Conservation (phyloP, 2,113 vertebrate species). For the Austrofundulus limnaeus region DNA sequence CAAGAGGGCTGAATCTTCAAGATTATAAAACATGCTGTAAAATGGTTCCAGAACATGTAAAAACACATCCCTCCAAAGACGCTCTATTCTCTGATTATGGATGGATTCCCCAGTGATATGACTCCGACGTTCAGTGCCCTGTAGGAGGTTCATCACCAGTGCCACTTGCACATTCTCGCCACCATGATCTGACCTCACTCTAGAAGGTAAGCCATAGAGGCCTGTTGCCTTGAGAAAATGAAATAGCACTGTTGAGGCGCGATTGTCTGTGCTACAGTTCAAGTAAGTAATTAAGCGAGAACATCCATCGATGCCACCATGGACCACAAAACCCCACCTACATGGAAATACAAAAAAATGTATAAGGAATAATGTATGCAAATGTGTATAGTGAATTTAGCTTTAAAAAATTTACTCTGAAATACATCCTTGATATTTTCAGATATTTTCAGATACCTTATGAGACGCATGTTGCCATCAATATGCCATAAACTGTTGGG, state of each 20-base stretch:
- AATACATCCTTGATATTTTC: neutral
- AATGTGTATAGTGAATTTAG: neutral
- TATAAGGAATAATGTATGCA: too few species aligned
- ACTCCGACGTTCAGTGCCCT: neutral
- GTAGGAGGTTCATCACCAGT: neutral
- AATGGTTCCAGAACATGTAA: too few species aligned
- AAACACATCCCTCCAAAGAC: neutral
- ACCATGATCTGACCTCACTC: conserved; percentile 2
- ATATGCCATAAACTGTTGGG: conserved; percentile 5
- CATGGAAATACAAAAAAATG: neutral
- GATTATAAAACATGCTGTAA: too few species aligned
- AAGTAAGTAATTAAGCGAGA: neutral
- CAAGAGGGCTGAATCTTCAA: too few species aligned
- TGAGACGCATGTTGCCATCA: neutral
- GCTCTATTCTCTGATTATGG: neutral
- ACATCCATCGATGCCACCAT: neutral
- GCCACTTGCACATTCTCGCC: neutral
- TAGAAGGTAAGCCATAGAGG: neutral
- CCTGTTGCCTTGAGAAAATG: neutral
- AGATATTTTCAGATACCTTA: neutral
- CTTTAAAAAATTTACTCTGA: neutral
- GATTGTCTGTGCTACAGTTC: conserved; percentile 2
- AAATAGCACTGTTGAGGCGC: neutral
- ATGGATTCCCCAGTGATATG: neutral
- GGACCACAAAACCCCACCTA: conserved; percentile 1